Conservation (phyloP, 1,140 invertebrate genomes). For the Danaus plexippus region DNA sequence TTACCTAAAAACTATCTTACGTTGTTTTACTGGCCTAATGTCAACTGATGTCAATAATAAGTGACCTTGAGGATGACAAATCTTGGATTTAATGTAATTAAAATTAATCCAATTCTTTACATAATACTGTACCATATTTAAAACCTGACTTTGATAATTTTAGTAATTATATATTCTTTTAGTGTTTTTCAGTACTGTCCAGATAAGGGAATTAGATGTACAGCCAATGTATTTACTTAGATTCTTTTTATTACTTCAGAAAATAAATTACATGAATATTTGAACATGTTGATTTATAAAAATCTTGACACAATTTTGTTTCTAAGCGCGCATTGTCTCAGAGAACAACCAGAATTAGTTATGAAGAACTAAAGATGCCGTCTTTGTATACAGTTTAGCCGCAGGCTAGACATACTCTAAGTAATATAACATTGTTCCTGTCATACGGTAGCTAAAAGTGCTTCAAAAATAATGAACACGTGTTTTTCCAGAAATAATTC, state of each 20-base stretch:
- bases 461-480: conserved; percentile 41
- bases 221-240: neutral
- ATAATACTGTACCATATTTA: too few species aligned
- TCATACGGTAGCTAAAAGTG: conserved; percentile 22
- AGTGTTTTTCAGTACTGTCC: too few species aligned
- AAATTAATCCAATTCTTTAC: too few species aligned
- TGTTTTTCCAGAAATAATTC: conserved; percentile 34
- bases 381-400: conserved; percentile 38
- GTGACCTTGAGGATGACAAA: too few species aligned
- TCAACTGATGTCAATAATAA: too few species aligned
- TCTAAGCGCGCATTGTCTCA: conserved; percentile 41
- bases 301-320: conserved; percentile 48
- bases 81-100: too few species aligned
- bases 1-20: too few species aligned
- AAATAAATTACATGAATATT: conserved; percentile 10
- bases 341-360: conserved; percentile 37
- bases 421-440: conserved; percentile 42
- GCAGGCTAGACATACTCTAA: conserved; percentile 37
- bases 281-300: conserved; percentile 32
- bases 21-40: too few species aligned
- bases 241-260: neutral
- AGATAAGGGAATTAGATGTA: too few species aligned
- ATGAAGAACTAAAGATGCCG: conserved; percentile 45
- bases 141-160: too few species aligned
- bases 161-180: too few species aligned